Base-by-base conservation (phyloP, 2,113 vertebrate genomes). In the Thryonomys swinderianus region DNA sequence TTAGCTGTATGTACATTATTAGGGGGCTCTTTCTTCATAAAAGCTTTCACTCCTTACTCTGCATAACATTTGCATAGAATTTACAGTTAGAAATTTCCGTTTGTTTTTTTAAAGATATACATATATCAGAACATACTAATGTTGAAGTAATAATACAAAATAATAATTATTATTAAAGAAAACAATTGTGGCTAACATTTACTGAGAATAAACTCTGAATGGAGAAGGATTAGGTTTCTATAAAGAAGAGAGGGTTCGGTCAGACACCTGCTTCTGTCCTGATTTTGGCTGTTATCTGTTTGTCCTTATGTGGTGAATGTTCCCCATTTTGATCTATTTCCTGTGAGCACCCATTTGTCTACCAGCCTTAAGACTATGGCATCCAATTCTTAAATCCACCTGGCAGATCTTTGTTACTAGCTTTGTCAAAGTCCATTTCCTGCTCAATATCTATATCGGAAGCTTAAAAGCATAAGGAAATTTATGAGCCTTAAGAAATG, bases 61-160 rank as follows among this genome's bases (percentile, higher is more conserved):
- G 1, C 40, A 74, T 83, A 71, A n/a, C 27, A 82, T 71, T 20
- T 74, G 8, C 9, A 64, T 37, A 86, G 62, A 45, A 67, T 25
- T 59, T 61, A 85, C 5, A 95, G 7, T 74, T 61, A 87, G 92
- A 89, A 53, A 9, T 21, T 88, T 85, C 53, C n/a, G 76, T 90
- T 37, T 59, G 17, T 48, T 74, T 85, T 53, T 61, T 81, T 53
- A 30, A 53, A 74, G 2, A 88, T 86, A 73, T 17, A 80, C 42
- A 86, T n/a, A 71, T 81, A 23, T 66, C 42, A 88, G 23, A 92
- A 89, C 57, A 51, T 66, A 2, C 87, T 23, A 91, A 1, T n/a
- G 53, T 80, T 85, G 55, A 20, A 45, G 37, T 64, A 66, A 83
- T 64, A 45, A 34, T 71, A 73, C 85, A 93, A 67, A 95, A 37